Conservation (phyloP, 1,140 invertebrate species). For the Formica selysi region DNA sequence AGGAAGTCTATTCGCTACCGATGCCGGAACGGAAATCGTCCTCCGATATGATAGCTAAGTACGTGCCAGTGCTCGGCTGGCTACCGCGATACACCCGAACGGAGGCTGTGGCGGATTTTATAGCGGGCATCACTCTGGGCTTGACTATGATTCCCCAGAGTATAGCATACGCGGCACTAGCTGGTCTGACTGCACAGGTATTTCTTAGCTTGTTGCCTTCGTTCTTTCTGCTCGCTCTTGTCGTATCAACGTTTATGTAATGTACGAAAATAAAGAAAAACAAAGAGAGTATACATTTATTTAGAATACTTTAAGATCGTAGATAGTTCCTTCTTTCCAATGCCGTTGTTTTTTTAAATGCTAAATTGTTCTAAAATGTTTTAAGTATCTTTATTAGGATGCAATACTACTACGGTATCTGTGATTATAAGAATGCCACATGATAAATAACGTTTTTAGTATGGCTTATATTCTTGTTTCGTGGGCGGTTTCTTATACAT, state of each 20-base stretch:
- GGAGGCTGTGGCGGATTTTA: conserved; percentile 88
- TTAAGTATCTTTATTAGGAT: background rate
- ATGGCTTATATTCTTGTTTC: conserved; percentile 91
- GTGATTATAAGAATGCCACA: background rate
- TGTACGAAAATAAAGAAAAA: background rate
- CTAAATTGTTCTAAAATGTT: background rate
- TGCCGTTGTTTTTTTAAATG: background rate
- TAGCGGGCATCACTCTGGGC: conserved; percentile 93
- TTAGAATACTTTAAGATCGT: background rate
- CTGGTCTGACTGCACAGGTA: conserved; percentile 91
- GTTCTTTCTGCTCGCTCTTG: background rate
- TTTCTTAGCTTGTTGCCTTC: conserved; percentile 71
- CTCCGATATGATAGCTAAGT: conserved; percentile 67
- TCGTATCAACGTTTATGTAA: background rate
- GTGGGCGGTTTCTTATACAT: conserved; percentile 94
- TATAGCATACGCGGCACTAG: conserved; percentile 93
- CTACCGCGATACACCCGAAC: conserved; percentile 88
- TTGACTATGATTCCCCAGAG: conserved; percentile 94
- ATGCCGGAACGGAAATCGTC: conserved; percentile 30
- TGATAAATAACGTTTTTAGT: conserved; percentile 85
- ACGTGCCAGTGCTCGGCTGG: conserved; percentile 89
- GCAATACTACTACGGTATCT: background rate
- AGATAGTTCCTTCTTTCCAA: background rate
- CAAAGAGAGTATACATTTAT: background rate
- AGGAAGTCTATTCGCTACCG: background rate